Base-by-base conservation (phyloP, 2,113 vertebrate species). In the Rhizomys pruinosus region DNA sequence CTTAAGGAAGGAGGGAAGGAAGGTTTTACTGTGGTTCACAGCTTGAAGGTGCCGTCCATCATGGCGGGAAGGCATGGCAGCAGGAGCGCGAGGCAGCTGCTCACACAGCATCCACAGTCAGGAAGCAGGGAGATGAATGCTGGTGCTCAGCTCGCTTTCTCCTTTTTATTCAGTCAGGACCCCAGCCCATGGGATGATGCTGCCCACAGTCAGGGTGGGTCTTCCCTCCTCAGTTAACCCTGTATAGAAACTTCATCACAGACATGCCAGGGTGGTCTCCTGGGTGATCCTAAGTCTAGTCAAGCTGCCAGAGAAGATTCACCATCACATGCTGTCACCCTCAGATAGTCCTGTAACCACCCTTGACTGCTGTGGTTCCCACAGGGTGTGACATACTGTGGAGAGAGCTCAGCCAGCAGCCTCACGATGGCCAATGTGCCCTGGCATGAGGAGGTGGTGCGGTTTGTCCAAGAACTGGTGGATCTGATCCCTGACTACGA, bases 351-450 rank as follows among this genome's bases (percentile, higher is more conserved):
- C 74, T 17, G 5, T 11, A 19, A 19, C 15, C 34, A 25, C 6
- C 16, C 91, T 37, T 89, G 4, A 61, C 22, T 32, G 59, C 32
- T 89, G 29, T 72, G 13, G 1, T 95, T 89, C 96, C 66, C 9
- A 44, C 97, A 99, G 99, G 99, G 99, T 0, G 99, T 99, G 96
- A 99, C 99, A 0, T 99, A 99, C 98, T 99, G 99, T 4, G 99
- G 99, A 1, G 99, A 99, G 84, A 99, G 99, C 96, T 98, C 99
- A 0, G 99, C 99, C 96, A 99, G 99, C 98, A 99, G 59, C 79
- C 98, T 99, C 63, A 99, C 99, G 96, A 99, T 99, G 99, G 99
- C 99, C 92, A 99, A 99, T 0, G 98, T 99, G 27, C 99, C 99
- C 17, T 99, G 99, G 99, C 99, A 99, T 0, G 99, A 99, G 92